Conservation (phyloP, 2,797 vertebrate genomes). For the Lates japonicus region DNA sequence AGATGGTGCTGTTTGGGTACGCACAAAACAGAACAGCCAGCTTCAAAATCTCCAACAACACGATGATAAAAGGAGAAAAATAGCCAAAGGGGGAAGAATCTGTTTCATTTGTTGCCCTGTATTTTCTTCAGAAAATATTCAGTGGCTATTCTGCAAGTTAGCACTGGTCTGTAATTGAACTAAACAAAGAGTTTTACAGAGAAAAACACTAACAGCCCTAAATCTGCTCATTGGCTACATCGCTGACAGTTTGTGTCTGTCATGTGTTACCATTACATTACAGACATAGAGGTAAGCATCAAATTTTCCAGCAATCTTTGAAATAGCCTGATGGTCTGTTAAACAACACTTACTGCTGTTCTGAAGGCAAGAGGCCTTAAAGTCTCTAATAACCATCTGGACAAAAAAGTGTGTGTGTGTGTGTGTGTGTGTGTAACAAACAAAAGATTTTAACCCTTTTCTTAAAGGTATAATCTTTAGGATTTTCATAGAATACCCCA, state of each 20-base stretch:
- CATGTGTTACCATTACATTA: constrained; percentile 5
- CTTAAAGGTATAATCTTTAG: neutral
- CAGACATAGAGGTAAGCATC: constrained; percentile 10
- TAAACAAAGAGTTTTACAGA: constrained; percentile 9
- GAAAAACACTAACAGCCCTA: neutral
- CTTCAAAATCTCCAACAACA: constrained; percentile 22
- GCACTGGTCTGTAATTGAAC: constrained; percentile 34
- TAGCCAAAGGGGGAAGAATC: neutral
- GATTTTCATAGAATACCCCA: neutral
- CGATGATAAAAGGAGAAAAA: constrained; percentile 33
- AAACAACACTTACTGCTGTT: constrained; percentile 38
- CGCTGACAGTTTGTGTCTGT: neutral
- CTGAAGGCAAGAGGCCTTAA: neutral
- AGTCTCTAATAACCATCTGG: constrained; percentile 18
- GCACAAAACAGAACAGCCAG: constrained; percentile 40
- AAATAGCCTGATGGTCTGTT: constrained; percentile 30
- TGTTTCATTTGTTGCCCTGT: constrained; percentile 34
- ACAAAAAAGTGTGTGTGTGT: neutral
- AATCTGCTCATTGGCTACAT: constrained; percentile 3
- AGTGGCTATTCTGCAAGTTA: constrained; percentile 14
- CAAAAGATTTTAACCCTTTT: neutral
- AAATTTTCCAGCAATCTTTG: constrained; percentile 11
- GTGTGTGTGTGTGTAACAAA: no score
- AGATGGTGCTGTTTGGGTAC: constrained; percentile 50
- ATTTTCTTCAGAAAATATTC: constrained; percentile 37